These are phyloP conservation scores for Calidris pugnax DNA, from an alignment of 2,113 vertebrate genomes.

Conservation along the genomic window DNA sequence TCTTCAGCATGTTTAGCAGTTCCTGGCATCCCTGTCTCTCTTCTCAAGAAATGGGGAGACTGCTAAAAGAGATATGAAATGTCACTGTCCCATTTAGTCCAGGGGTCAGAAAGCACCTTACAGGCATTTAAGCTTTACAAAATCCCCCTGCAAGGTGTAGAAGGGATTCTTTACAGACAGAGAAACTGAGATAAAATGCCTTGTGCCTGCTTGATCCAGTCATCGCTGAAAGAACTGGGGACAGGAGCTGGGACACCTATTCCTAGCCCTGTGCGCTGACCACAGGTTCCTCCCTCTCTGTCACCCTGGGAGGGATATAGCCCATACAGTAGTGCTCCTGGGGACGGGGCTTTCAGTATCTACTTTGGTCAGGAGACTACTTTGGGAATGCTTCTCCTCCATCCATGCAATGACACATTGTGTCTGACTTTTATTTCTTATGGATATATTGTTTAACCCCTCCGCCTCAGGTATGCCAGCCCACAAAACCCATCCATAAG, in stretches of 20 bases:
- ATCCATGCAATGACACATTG: neutral
- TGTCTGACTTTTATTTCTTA: neutral
- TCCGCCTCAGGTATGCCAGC: neutral
- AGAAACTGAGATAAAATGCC: neutral
- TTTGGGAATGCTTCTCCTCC: neutral
- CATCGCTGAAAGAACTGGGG: neutral
- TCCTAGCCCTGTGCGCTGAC: neutral
- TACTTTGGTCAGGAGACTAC: neutral
- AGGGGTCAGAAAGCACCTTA: neutral
- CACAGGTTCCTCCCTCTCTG: neutral
- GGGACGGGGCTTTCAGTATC: neutral
- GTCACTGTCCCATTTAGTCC: neutral
- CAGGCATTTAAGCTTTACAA: neutral
- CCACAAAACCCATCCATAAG: rapidly evolving
- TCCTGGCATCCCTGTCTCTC: neutral
- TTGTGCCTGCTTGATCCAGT: neutral
- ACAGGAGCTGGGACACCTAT: neutral
- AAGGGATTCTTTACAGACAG: neutral
- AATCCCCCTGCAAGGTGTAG: neutral
- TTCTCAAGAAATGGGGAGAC: neutral
- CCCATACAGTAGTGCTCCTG: neutral
- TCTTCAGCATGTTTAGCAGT: neutral
- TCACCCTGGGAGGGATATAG: neutral
- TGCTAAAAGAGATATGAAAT: neutral
- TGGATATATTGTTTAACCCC: neutral